Evolutionary conservation across 1,140 invertebrate species (phyloP), one percentile per base, ranked within the genome.

Genomic region (Cotesia vestalis): DNA sequence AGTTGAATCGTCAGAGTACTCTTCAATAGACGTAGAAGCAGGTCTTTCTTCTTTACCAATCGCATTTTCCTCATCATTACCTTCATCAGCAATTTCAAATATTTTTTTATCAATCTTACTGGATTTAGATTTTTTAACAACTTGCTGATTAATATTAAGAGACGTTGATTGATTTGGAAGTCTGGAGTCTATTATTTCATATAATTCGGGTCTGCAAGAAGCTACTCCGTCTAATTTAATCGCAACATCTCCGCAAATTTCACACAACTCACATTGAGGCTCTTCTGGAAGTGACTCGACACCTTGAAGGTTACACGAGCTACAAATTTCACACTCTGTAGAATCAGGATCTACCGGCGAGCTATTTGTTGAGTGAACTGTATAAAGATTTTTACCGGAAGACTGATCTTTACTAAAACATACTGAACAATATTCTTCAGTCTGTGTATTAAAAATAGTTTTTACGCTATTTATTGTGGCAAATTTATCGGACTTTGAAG

Each of bases 251-350:
- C 81, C 84, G 66, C 85, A 86, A 20, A 87, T 86, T 60, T 85
- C 82, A 55, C 86, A 87, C 1, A 84, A 63, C 27, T 84, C 82
- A 64, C 79, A 83, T 2, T 79, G 52, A 4, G 78, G 77, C 5
- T 79, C 77, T 5, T 71, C 77, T 0, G 73, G 46, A 9, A 27
- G 60, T 0, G 71, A 8, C 3, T 38, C 36, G 59, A 53, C 71
- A 4, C 83, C 83, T 1, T 73, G 80, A 0, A 85, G 46, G 55
- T 85, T 83, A 69, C 79, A 81, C 6, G 82, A 80, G 27, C 81
- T 83, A 70, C 86, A 87, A 12, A 87, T 85, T 46, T 86, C 85
- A 70, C 86, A 87, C 53, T 85, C 84, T 0, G 81, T 83, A 0
- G 84, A 85, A 12, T 86, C 84, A 4, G 83, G 80, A 6, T 82